Evolutionary conservation across 2,888 invertebrate species (phyloP).

Genomic region (Nephrotoma appendiculata): DNA sequence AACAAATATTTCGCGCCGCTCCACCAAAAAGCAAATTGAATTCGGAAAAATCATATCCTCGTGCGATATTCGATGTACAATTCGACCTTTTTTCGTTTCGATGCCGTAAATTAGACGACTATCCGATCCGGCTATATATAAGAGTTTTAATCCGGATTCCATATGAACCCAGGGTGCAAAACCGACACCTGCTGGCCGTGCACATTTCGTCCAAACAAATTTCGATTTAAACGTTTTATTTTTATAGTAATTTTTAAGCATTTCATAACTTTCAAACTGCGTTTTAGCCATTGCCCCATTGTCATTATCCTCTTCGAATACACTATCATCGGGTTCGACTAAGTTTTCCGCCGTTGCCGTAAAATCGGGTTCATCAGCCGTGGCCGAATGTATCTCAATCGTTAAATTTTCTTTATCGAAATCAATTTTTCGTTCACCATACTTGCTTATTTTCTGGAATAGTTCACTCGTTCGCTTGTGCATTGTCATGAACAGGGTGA

Average conservation of each 20-base stretch:
- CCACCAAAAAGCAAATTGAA: constrained; percentile 42
- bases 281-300: neutral
- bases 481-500: constrained; percentile 39
- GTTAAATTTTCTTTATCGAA: neutral
- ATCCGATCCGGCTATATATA: constrained; percentile 6
- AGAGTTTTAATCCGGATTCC: constrained; percentile 14
- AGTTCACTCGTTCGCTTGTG: constrained; percentile 42
- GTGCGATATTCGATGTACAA: constrained; percentile 36
- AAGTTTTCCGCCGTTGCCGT: neutral
- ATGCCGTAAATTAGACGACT: constrained; percentile 6
- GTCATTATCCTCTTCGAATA: neutral
- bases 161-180: constrained; percentile 46
- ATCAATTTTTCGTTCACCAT: constrained; percentile 30
- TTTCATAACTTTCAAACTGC: neutral
- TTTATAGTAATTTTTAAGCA: constrained; percentile 9
- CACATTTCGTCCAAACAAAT: constrained; percentile 39
- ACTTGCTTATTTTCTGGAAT: constrained; percentile 40
- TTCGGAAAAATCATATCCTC: constrained; percentile 47
- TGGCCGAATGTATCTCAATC: neutral
- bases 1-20: constrained; percentile 36
- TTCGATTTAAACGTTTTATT: constrained; percentile 36
- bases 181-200: constrained; percentile 53
- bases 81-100: constrained; percentile 31
- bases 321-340: neutral
- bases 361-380: neutral